Evolutionary conservation across 1,140 invertebrate species (phyloP).

Genomic region (Anthonomus grandis): DNA sequence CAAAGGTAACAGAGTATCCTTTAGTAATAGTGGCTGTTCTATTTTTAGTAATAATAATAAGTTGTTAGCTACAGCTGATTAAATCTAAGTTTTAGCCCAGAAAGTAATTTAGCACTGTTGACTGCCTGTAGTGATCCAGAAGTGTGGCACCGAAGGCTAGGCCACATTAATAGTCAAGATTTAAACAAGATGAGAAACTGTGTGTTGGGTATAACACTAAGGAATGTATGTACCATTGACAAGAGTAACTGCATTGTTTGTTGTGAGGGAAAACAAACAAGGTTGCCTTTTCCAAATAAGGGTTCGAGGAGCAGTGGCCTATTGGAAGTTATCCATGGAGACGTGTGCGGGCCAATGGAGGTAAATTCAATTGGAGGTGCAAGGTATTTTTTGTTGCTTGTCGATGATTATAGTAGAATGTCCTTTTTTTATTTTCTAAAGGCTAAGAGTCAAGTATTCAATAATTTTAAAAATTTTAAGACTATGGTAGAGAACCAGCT

Average conservation of each 20-base stretch:
- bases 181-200: constrained; percentile 26
- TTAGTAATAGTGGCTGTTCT: no score
- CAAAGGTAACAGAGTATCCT: no score
- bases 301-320: constrained; percentile 15
- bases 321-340: constrained; percentile 43
- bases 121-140: no score
- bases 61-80: no score
- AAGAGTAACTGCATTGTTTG: constrained; percentile 36
- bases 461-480: constrained; percentile 21
- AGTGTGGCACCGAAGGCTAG: constrained; percentile 36
- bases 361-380: constrained; percentile 37
- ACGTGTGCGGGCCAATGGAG: constrained; percentile 41
- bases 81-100: no score
- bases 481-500: constrained; percentile 17
- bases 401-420: constrained; percentile 18
- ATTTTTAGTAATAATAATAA: no score
- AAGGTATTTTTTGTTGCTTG: constrained; percentile 41
- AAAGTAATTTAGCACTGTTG: no score
- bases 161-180: constrained; percentile 36
- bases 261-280: constrained; percentile 34
- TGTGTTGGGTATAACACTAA: constrained; percentile 20
- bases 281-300: constrained; percentile 26
- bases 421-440: constrained; percentile 23
- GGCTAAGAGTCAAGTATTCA: constrained; percentile 11
- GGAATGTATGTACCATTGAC: constrained; percentile 10